Base-by-base conservation (phyloP, 2,888 invertebrate species). In the Diaprepes abbreviatus region DNA sequence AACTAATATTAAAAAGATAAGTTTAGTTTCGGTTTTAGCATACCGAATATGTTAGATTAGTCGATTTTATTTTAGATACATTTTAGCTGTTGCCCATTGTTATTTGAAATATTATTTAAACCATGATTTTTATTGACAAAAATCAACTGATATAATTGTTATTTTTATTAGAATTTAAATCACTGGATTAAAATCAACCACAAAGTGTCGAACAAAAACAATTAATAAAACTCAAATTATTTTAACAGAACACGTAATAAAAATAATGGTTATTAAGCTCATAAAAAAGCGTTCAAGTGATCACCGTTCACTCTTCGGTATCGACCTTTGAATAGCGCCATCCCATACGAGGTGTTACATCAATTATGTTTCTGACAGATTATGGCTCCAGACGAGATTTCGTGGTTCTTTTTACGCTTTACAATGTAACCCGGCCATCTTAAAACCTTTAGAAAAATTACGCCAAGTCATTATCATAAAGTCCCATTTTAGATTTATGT, bases 321-420 rank as follows among this genome's bases (percentile, higher is more conserved):
- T 12, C 12, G 48, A 50, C 48, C 7, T 50, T 50, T 28, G 21
- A 50, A 62, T 70, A 40, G 16, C 58, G 36, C 40, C 58, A 72
- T 76, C 77, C 74, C 74, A 73, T 74, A 63, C 72, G 73, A 80
- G 79, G 80, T 80, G 80, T 80, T 80, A 76, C 79, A 80, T 80
- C 79, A 80, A 80, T 80, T 79, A 79, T 77, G 74, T 76, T 76
- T 79, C 75, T 80, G 80, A 80, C 80, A 77, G 76, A 74, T 78
- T 78, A 75, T 73, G 79, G 79, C 79, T 78, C 80, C 80, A 80
- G 79, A 80, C 80, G 73, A 74, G 73, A 75, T 73, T 75, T 75
- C 70, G 73, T 74, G 70, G 71, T 66, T 36, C 66, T 73, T 68
- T 60, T 73, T 38, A n/a, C 48, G 14, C 9, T 50, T 50, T 50